Evolutionary conservation across 2,797 vertebrate species (phyloP).

Genomic region (Catostomus latipinnis): DNA sequence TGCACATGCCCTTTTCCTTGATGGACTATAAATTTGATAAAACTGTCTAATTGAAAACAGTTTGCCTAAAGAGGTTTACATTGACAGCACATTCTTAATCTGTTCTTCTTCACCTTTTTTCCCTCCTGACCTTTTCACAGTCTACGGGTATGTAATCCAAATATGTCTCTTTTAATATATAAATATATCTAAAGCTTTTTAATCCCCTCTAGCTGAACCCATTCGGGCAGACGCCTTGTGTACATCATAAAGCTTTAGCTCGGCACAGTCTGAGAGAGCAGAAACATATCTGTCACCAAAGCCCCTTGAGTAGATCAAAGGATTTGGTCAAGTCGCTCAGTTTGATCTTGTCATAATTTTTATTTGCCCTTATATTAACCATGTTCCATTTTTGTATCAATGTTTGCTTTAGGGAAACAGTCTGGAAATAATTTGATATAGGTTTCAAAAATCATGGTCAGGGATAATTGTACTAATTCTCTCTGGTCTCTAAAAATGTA

Average conservation of each 20-base stretch:
- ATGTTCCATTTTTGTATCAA: neutral
- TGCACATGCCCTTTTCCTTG: neutral
- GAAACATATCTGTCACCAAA: slow-evolving; percentile 32
- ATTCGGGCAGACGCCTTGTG: neutral
- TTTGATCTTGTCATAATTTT: slow-evolving; percentile 5
- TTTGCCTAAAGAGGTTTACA: neutral
- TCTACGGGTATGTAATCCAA: slow-evolving; percentile 35
- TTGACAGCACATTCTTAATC: slow-evolving; percentile 1
- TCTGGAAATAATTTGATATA: neutral
- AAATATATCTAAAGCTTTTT: slow-evolving; percentile 28
- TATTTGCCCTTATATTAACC: slow-evolving; percentile 2
- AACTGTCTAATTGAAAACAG: slow-evolving; percentile 8
- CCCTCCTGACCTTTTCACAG: slow-evolving; percentile 16
- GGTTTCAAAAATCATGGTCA: neutral
- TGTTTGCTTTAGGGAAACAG: neutral
- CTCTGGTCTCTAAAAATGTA: slow-evolving; percentile 3
- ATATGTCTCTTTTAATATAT: slow-evolving; percentile 22
- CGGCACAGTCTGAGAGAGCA: slow-evolving; percentile 16
- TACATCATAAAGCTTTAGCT: neutral
- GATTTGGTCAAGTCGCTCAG: slow-evolving; percentile 20
- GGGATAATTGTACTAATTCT: neutral
- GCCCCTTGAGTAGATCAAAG: slow-evolving; percentile 23
- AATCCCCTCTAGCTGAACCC: slow-evolving; percentile 29
- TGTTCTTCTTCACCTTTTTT: neutral
- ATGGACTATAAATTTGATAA: slow-evolving; percentile 9